phyloP scores from a whole-genome alignment of 2,888 invertebrate genomes.

The Tridacna gigas region DNA sequence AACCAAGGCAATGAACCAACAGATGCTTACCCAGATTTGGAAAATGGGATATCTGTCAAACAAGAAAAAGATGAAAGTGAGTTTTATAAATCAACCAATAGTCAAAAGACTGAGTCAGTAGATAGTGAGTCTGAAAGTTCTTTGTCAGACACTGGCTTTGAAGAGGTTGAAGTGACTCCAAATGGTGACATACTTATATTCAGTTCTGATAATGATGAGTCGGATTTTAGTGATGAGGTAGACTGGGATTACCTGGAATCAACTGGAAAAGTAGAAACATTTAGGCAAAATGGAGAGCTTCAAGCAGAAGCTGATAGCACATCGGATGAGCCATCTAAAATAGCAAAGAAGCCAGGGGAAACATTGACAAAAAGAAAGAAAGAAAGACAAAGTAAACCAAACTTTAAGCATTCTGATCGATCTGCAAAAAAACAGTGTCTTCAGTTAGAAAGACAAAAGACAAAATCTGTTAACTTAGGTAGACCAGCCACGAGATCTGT shows the following conservation, averaged over 20 bases:
- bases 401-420: not conserved
- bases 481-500: too few species aligned
- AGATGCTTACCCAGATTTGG: not conserved
- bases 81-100: not conserved
- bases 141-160: not conserved
- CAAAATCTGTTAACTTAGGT: too few species aligned
- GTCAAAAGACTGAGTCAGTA: not conserved
- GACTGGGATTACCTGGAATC: slow-evolving; percentile 17
- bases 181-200: slow-evolving; percentile 9
- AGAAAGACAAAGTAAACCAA: not conserved
- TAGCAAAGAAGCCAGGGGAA: not conserved
- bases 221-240: slow-evolving; percentile 16
- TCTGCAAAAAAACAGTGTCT: too few species aligned
- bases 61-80: not conserved
- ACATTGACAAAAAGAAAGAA: not conserved
- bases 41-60: not conserved
- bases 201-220: not conserved
- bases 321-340: not conserved
- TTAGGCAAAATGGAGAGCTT: not conserved
- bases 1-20: not conserved
- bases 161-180: slow-evolving; percentile 3
- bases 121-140: slow-evolving; percentile 4
- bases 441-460: too few species aligned
- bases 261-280: slow-evolving; percentile 6
- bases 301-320: not conserved